These are phyloP conservation scores for Epinephelus moara DNA, from an alignment of 2,113 vertebrate species.

Conservation along the genomic window DNA sequence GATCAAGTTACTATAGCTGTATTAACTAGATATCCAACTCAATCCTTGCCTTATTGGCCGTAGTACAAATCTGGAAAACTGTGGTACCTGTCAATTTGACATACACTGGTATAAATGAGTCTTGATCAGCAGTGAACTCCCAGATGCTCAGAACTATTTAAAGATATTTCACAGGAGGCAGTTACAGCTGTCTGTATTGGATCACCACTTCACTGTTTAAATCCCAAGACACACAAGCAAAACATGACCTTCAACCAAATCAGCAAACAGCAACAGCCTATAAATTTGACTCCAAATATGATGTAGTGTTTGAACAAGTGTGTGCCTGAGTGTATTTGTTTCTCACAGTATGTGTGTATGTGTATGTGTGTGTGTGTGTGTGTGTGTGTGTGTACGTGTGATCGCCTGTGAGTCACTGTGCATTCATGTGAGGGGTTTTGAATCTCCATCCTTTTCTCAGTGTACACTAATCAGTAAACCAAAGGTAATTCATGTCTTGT, in stretches of 20 bases:
- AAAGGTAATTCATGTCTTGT: slow-evolving; percentile 30
- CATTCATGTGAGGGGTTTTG: slow-evolving; percentile 5
- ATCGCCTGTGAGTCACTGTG: background rate
- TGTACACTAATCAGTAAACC: slow-evolving; percentile 32
- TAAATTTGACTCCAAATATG: slow-evolving; percentile 8
- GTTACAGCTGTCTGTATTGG: background rate
- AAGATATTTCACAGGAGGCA: background rate
- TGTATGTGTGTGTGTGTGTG: slow-evolving; percentile 2
- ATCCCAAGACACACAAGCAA: slow-evolving; percentile 6
- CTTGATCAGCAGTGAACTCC: background rate
- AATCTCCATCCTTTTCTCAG: slow-evolving; percentile 3
- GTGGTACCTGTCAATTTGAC: background rate
- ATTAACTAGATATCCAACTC: slow-evolving; percentile 1
- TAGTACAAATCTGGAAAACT: background rate
- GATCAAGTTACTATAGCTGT: background rate
- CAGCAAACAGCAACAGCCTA: slow-evolving; percentile 9
- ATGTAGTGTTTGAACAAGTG: background rate
- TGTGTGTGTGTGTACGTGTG: slow-evolving; percentile 3
- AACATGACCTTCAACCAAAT: slow-evolving; percentile 13
- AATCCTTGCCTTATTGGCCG: background rate
- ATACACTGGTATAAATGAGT: background rate
- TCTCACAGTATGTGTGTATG: background rate
- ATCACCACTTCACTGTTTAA: slow-evolving; percentile 9
- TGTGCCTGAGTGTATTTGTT: slow-evolving; percentile 15
- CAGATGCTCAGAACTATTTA: slow-evolving; percentile 4